Conservation (phyloP, 2,113 vertebrate species). For the Passer domesticus region DNA sequence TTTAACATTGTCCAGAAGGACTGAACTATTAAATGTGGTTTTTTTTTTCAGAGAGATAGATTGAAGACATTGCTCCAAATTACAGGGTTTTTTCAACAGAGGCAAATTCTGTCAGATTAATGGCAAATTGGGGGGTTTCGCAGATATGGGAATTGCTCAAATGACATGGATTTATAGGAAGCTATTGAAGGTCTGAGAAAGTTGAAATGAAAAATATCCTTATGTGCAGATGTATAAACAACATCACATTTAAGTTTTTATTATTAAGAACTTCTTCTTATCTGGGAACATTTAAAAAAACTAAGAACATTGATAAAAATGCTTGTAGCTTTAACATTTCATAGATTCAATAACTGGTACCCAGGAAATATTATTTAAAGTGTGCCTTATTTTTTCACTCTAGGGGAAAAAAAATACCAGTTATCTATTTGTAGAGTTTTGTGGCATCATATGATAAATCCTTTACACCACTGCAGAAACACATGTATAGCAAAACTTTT, state of each 20-base stretch:
- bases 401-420: neutral
- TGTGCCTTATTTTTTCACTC: neutral
- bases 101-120: neutral
- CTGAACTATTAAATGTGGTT: neutral
- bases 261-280: neutral
- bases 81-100: rapidly evolving
- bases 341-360: neutral
- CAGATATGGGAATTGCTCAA: neutral
- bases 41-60: neutral
- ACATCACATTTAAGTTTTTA: neutral
- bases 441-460: neutral
- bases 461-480: neutral
- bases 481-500: neutral
- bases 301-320: neutral
- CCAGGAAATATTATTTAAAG: neutral
- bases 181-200: neutral
- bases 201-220: neutral
- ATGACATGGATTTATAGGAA: neutral
- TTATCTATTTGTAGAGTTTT: neutral
- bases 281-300: neutral
- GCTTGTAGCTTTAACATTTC: neutral
- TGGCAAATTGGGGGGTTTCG: neutral
- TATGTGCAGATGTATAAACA: neutral
- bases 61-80: neutral
- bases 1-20: neutral